A percentile compares a stretch with the other conserved stretches of the same genome.
Evolutionary conservation across 2,113 vertebrate species (phyloP).

Genomic region (Micromys minutus): DNA sequence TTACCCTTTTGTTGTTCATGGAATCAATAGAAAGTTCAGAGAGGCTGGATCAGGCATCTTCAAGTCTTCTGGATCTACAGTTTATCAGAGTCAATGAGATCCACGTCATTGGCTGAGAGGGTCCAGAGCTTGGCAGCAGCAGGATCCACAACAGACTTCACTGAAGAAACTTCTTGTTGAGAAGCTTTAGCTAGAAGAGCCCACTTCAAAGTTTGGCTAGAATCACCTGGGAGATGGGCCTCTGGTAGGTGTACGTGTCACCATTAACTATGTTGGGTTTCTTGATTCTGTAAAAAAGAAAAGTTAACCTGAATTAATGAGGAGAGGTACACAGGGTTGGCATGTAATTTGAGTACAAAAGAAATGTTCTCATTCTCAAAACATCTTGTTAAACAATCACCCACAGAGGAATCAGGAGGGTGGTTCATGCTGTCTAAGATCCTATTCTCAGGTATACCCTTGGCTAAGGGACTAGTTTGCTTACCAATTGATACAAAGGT

Average conservation of each 20-base stretch:
- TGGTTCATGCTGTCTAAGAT: not conserved
- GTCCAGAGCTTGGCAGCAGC: slow-evolving; percentile 91
- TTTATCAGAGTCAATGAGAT: slow-evolving; percentile 92
- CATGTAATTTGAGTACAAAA: not conserved
- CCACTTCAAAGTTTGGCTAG: slow-evolving; percentile 94
- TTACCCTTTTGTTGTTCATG: not conserved
- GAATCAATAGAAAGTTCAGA: slow-evolving; percentile 72
- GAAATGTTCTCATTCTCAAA: not conserved
- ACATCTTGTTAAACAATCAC: not conserved
- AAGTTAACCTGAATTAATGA: not conserved
- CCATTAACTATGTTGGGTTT: not conserved
- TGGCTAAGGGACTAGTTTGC: not conserved
- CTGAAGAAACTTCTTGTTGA: slow-evolving; percentile 85
- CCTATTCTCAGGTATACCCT: not conserved
- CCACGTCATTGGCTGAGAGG: slow-evolving; percentile 93
- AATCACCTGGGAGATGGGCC: too few species aligned
- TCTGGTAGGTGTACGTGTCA: too few species aligned
- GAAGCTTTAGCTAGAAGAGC: slow-evolving; percentile 92
- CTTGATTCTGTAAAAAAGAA: not conserved
- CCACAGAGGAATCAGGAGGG: not conserved
- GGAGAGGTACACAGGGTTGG: not conserved
- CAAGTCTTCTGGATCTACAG: slow-evolving; percentile 94
- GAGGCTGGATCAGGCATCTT: slow-evolving; percentile 93
- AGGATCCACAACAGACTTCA: slow-evolving; percentile 91
- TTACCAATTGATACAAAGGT: not conserved